Evolutionary conservation across 2,797 vertebrate genomes (phyloP), one percentile per base, ranked within the genome.

Genomic region (Gadopsis bispinosus): DNA sequence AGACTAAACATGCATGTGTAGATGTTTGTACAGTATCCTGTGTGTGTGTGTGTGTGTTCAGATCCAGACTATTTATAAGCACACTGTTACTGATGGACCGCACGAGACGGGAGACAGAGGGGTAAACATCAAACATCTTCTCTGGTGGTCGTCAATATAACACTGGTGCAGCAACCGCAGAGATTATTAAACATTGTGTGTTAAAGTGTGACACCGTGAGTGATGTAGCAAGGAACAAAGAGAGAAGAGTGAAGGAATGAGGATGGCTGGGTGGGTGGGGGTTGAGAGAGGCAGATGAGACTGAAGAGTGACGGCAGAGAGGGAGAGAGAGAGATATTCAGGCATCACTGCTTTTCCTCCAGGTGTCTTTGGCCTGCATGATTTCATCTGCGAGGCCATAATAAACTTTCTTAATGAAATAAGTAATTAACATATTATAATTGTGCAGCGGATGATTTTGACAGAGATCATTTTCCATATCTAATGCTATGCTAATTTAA

Each of bases 361-460:
- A 97, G 97, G 97, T 97, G 96, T 96, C 94, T 96, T 95, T 89
- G 95, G 95, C 95, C 95, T 96, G 97, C 96, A 93, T 96, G 96
- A 97, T 97, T 97, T 97, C 97, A 97, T 97, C 97, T 96, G 95
- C 95, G 95, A 96, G 88, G 95, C 97, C 97, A 97, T 97, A 97
- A 98, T 98, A 97, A 98, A 96, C 96, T 97, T 97, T 96, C 97
- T 98, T 98, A 98, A 99, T 98, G 97, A 98, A 99, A 99, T 97
- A 98, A 92, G 95, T 99, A 99, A 98, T 99, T 99, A 99, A 99
- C 97, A 99, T 99, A 99, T 99, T 99, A 98, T 99, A 99, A 99
- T 98, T 98, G 97, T 98, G 96, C 96, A 94, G 96, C 95, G 96
- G 97, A 98, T 98, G 97, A 97, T 98, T 99, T 97, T 99, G 97